These are phyloP conservation scores for Condylura cristata DNA, from an alignment of 2,113 vertebrate genomes.

Conservation along the genomic window DNA sequence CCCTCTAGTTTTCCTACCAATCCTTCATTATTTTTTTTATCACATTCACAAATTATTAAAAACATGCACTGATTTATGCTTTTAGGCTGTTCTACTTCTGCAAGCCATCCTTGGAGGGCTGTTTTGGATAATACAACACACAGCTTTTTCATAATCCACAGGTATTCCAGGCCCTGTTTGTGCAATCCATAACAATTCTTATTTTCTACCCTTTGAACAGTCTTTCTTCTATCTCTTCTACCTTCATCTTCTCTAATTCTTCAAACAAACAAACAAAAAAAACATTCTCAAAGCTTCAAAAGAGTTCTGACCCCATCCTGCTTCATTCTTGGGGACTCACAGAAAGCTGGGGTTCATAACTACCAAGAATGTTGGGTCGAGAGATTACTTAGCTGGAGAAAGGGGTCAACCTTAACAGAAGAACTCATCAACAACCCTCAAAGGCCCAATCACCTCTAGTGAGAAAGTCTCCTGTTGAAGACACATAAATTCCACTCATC, in stretches of 20 bases:
- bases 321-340: neutral
- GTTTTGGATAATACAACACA: neutral
- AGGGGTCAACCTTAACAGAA: neutral
- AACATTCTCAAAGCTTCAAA: neutral
- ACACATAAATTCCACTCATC: neutral
- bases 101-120: neutral
- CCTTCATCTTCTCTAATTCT: neutral
- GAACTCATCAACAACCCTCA: neutral
- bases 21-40: neutral
- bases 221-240: neutral
- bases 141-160: neutral
- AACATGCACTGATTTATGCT: neutral
- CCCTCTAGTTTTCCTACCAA: neutral
- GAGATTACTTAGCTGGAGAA: neutral
- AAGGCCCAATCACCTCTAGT: neutral
- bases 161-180: neutral
- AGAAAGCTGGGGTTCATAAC: neutral
- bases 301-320: neutral
- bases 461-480: neutral
- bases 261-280: slow-evolving; percentile 25
- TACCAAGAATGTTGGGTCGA: neutral
- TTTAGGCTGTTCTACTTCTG: neutral
- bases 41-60: neutral
- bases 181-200: neutral
- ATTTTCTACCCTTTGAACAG: neutral